Percentiles rank a stretch among this genome's conserved stretches.
Conservation (phyloP, 2,888 invertebrate genomes). For the Pseudolycoriella hygida region DNA sequence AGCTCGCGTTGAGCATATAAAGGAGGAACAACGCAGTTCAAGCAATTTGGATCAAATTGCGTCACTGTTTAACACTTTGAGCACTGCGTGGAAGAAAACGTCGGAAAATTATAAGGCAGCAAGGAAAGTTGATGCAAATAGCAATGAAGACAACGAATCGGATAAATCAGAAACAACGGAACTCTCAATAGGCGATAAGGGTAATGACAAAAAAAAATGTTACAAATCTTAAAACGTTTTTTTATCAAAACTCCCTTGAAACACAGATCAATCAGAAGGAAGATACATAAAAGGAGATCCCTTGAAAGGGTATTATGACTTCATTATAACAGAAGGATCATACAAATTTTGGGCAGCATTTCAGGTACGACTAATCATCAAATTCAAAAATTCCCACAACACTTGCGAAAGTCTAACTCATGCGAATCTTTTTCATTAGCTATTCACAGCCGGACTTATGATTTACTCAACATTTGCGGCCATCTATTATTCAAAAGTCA, state of each 20-base stretch:
- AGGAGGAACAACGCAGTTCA: constrained; percentile 5
- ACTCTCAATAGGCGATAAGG: too few relatives aligned
- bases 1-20: constrained; percentile 6
- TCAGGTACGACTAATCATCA: constrained; percentile 37
- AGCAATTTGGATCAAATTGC: background rate
- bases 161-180: background rate
- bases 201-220: too few relatives aligned
- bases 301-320: constrained; percentile 70
- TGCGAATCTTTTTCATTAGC: constrained; percentile 35
- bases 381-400: background rate
- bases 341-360: constrained; percentile 82
- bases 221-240: too few relatives aligned
- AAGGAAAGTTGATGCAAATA: background rate
- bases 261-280: constrained; percentile 15
- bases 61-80: constrained; percentile 18
- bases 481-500: constrained; percentile 75
- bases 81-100: constrained; percentile 20
- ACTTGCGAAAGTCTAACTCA: too few relatives aligned
- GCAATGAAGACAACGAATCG: too few relatives aligned
- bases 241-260: too few relatives aligned
- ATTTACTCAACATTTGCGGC: constrained; percentile 75
- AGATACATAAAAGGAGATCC: constrained; percentile 39
- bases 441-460: constrained; percentile 60
- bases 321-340: constrained; percentile 72
- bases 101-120: constrained; percentile 12